Conservation (phyloP, 2,797 vertebrate genomes). For the Tapera naevia region DNA sequence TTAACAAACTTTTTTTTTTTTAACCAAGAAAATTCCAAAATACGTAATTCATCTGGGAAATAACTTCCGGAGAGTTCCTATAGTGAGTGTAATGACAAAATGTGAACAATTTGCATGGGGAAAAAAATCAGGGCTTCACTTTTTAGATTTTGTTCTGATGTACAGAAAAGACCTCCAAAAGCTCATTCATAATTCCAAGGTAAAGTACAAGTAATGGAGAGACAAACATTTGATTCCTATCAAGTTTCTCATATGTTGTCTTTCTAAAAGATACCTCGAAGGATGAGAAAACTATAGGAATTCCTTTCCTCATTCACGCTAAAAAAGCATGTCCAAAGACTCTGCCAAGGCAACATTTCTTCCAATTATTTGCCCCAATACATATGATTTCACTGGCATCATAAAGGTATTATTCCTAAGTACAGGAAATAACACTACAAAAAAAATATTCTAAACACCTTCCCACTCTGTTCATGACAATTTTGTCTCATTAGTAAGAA, state of each 20-base stretch:
- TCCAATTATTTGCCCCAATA: background rate
- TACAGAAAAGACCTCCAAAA: background rate
- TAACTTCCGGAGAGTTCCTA: background rate
- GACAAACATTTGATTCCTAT: background rate
- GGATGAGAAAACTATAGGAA: background rate
- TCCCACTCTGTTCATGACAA: background rate
- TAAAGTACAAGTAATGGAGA: background rate
- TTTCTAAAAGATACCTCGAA: background rate
- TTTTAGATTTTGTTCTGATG: background rate
- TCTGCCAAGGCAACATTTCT: background rate
- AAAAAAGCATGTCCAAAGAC: background rate
- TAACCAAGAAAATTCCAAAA: background rate
- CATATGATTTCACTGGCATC: background rate
- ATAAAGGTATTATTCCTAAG: background rate
- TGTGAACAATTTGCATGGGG: background rate
- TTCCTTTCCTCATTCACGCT: background rate
- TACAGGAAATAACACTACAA: background rate
- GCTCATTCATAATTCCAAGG: background rate
- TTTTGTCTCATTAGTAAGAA: background rate
- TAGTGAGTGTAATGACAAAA: background rate
- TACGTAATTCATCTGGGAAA: no score
- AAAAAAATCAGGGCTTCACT: background rate
- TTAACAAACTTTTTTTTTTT: background rate
- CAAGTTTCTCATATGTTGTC: background rate
- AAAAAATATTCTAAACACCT: background rate